Evolutionary conservation across 2,797 vertebrate genomes (phyloP), one percentile per base, ranked within the genome.

Genomic region (Sardinella longiceps): DNA sequence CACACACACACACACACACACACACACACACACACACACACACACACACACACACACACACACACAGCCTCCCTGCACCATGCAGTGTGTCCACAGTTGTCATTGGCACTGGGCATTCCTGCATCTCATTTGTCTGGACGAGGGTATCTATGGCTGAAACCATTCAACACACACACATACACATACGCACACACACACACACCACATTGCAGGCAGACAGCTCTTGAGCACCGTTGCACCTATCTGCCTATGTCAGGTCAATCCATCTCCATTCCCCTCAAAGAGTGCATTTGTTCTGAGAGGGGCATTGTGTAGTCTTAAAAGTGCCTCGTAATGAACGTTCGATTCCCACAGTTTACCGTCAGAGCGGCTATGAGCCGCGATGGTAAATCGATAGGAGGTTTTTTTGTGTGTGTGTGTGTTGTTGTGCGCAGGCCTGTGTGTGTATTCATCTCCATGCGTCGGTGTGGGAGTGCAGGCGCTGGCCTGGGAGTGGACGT

Each of bases 271-370:
- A 74, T 74, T 39, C 30, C 14, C 66, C 66, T 74, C 66, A 74
- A 74, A 74, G 30, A 74, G 66, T 28, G 33, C 66, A 39, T 74
- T 74, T 74, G 66, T 74, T 74, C 66, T 74, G 66, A 74, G 66
- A 74, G 66, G 53, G 66, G 30, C 66, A 74, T 74, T 39, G 66
- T 74, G 66, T 74, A 74, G 28, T 74, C 66, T 74, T 74, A 74
- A 74, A 74, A 74, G 66, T 74, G 66, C 66, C 66, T 74, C 66
- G 66, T 74, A 74, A 74, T 74, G 66, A 74, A 74, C 66, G 66
- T 39, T 74, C 66, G 30, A 74, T 74, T 74, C 11, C 30, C 30
- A 37, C 66, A 74, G 33, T 74, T 74, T 74, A 74, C 66, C 66
- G 66, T 74, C 66, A 74, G 66, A 74, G 66, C 30, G 0, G 66